Percentiles rank a stretch among this genome's conserved stretches.
phyloP scores from a whole-genome alignment of 2,113 vertebrate species.

The Cyanoramphus novaezelandiae region DNA sequence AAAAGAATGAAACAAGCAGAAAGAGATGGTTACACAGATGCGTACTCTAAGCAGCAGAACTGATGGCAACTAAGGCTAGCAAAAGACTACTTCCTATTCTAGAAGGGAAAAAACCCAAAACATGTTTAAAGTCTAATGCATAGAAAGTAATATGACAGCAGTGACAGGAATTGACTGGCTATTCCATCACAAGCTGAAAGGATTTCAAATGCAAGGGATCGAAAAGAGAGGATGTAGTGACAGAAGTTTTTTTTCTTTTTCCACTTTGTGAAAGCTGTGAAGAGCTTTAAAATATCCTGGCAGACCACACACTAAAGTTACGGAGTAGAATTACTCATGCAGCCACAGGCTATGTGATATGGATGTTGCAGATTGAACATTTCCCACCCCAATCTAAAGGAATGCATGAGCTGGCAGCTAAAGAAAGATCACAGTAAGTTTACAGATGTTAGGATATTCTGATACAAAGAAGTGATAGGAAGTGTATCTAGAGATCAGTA shows the following conservation, averaged over 20 bases:
- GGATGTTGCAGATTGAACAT: not conserved
- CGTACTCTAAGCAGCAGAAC: not conserved
- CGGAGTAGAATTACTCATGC: not conserved
- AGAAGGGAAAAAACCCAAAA: not conserved
- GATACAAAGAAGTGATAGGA: slow-evolving; percentile 24
- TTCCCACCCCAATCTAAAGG: not conserved
- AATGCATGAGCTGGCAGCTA: slow-evolving; percentile 14
- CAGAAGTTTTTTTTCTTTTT: not conserved
- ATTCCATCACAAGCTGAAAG: not conserved
- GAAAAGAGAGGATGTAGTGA: not conserved
- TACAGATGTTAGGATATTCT: not conserved
- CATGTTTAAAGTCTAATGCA: not conserved
- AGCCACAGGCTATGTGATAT: not conserved
- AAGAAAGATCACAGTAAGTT: not conserved
- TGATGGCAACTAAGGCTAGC: not conserved
- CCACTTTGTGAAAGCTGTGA: not conserved
- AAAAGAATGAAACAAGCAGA: not conserved
- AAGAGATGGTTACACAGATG: not conserved
- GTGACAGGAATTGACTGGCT: not conserved
- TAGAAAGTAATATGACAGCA: not conserved
- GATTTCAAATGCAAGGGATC: not conserved
- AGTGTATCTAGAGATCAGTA: not conserved
- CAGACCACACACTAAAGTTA: slow-evolving; percentile 1
- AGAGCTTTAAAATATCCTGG: not conserved
- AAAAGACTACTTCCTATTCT: not conserved